phyloP scores from a whole-genome alignment of 2,888 invertebrate species.

The Leptarthrus brevirostris region DNA sequence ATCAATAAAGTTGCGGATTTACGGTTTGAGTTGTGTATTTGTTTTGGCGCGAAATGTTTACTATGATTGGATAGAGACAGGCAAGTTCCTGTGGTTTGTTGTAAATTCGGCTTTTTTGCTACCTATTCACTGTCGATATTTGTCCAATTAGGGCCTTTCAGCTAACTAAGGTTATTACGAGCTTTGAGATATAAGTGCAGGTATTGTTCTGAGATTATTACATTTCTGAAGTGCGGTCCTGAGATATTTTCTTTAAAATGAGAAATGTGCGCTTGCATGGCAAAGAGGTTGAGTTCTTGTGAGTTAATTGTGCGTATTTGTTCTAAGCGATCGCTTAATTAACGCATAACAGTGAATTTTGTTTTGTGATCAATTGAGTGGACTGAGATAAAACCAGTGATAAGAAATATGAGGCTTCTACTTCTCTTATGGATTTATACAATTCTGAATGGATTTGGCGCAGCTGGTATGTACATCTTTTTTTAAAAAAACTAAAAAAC shows the following conservation, averaged over 20 bases:
- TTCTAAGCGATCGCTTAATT: too few species aligned
- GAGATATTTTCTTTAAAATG: background rate
- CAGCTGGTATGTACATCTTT: slow-evolving; percentile 22
- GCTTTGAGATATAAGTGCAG: too few species aligned
- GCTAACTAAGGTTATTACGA: too few species aligned
- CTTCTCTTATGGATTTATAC: slow-evolving; percentile 27
- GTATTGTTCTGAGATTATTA: too few species aligned
- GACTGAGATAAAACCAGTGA: background rate
- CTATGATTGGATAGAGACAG: background rate
- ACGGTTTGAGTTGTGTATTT: background rate
- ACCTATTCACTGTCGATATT: too few species aligned
- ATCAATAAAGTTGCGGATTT: background rate
- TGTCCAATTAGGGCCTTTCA: too few species aligned
- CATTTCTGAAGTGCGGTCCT: background rate
- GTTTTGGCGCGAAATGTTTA: slow-evolving; percentile 13
- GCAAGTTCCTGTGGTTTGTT: too few species aligned
- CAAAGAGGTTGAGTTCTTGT: background rate
- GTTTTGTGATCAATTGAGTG: slow-evolving; percentile 3
- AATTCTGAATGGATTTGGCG: slow-evolving; percentile 20
- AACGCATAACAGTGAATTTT: background rate
- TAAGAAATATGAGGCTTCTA: slow-evolving; percentile 22
- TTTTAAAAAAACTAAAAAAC: too few species aligned
- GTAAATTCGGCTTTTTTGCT: too few species aligned
- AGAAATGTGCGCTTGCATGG: background rate
- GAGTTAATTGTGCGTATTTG: background rate